Conservation (phyloP, 2,113 vertebrate species). For the Balaenoptera acutorostrata region DNA sequence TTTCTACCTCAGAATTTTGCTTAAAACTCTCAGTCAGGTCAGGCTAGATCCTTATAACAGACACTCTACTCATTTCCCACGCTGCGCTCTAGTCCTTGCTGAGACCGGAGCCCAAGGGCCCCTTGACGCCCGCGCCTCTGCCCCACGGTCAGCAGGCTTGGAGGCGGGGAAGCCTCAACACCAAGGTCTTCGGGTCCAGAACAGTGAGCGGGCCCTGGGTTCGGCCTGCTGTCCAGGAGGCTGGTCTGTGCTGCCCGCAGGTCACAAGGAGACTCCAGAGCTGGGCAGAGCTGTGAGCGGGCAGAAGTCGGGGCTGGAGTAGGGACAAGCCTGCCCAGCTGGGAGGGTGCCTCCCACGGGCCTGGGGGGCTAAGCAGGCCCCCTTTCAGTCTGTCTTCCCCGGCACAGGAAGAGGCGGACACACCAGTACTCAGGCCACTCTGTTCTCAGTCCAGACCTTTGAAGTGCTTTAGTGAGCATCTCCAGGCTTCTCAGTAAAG, state of each 20-base stretch:
- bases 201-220: rapidly evolving
- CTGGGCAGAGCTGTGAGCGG: not conserved
- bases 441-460: not conserved
- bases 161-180: not conserved
- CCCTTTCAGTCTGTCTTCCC: not conserved
- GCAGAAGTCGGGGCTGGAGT: no score
- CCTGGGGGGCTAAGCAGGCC: not conserved
- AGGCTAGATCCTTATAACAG: not conserved
- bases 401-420: no score
- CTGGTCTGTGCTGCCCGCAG: not conserved
- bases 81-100: not conserved
- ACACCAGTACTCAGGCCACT: not conserved
- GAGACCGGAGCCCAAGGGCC: not conserved
- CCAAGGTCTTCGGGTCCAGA: not conserved
- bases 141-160: rapidly evolving
- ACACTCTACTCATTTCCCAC: not conserved
- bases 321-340: not conserved
- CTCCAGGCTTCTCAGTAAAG: not conserved
- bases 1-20: not conserved
- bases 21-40: not conserved
- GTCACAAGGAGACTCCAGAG: not conserved
- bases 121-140: rapidly evolving
- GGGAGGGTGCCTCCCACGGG: not conserved
- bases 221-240: not conserved
- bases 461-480: not conserved